phyloP scores from a whole-genome alignment of 2,113 vertebrate species.

The Leptocoma aspasia region DNA sequence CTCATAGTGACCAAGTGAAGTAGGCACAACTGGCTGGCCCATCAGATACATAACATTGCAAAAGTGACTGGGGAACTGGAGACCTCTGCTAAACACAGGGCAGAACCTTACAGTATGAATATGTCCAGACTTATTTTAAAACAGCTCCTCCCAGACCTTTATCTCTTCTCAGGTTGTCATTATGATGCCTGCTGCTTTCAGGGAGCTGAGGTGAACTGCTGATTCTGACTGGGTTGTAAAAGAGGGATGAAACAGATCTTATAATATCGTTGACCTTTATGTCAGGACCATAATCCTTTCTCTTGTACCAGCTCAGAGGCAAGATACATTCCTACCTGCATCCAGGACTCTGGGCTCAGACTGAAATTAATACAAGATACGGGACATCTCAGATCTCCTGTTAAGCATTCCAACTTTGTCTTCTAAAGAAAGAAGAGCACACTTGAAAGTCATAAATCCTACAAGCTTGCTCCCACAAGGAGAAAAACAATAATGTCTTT shows the following conservation, averaged over 20 bases:
- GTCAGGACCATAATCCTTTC: neutral
- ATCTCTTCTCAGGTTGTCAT: neutral
- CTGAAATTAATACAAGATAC: neutral
- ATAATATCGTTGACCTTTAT: neutral
- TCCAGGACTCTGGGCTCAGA: neutral
- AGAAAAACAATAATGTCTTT: neutral
- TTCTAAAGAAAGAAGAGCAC: neutral
- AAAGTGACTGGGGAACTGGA: neutral
- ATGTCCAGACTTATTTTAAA: neutral
- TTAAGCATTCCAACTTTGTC: neutral
- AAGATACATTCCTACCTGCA: neutral
- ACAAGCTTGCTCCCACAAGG: neutral
- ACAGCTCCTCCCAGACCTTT: neutral
- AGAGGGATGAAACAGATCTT: neutral
- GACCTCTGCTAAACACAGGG: neutral
- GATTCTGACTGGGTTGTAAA: neutral
- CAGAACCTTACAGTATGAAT: neutral
- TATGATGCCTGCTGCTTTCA: neutral
- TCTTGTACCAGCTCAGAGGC: neutral
- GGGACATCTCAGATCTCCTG: neutral
- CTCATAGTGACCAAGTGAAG: neutral
- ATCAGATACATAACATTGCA: neutral
- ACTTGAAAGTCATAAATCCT: neutral
- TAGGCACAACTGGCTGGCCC: neutral
- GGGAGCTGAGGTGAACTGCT: neutral